A percentile compares a stretch with the other conserved stretches of the same genome.
These are phyloP conservation scores for Rhyzopertha dominica DNA, from an alignment of 1,140 invertebrate species.

Conservation along the genomic window DNA sequence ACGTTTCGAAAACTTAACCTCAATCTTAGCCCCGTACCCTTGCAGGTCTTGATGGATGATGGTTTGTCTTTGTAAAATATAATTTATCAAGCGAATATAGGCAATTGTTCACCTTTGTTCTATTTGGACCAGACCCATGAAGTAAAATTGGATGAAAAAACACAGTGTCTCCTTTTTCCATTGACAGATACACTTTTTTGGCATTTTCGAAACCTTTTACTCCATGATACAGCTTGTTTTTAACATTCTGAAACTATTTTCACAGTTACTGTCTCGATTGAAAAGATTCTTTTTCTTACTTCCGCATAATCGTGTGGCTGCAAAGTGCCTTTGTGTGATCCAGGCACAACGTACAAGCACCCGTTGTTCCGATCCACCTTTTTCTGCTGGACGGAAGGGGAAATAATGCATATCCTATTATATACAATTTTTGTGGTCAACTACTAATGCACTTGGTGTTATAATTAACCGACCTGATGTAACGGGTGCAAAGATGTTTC, in stretches of 20 bases:
- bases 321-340: slow-evolving; percentile 62
- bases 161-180: slow-evolving; percentile 80
- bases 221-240: slow-evolving; percentile 80
- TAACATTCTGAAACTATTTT: slow-evolving; percentile 51
- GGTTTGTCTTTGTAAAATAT: too few relatives aligned
- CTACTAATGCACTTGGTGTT: too few relatives aligned
- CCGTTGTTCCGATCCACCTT: slow-evolving; percentile 72
- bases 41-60: too few relatives aligned
- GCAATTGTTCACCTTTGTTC: slow-evolving; percentile 22
- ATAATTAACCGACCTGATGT: slow-evolving; percentile 58
- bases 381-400: slow-evolving; percentile 77
- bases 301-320: slow-evolving; percentile 70
- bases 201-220: slow-evolving; percentile 60
- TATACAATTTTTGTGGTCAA: too few relatives aligned
- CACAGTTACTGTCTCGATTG: too few relatives aligned
- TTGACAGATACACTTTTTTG: slow-evolving; percentile 57
- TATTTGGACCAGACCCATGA: slow-evolving; percentile 69
- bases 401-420: slow-evolving; percentile 81
- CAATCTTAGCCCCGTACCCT: too few relatives aligned
- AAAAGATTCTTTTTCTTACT: too few relatives aligned
- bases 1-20: too few relatives aligned
- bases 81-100: too few relatives aligned
- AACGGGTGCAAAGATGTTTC: slow-evolving; percentile 68
- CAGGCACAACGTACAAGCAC: slow-evolving; percentile 78
- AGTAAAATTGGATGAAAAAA: slow-evolving; percentile 86